A percentile compares a stretch with the other conserved stretches of the same genome.
These are phyloP conservation scores for Calyptomena viridis DNA, from an alignment of 2,113 vertebrate species.

Conservation along the genomic window DNA sequence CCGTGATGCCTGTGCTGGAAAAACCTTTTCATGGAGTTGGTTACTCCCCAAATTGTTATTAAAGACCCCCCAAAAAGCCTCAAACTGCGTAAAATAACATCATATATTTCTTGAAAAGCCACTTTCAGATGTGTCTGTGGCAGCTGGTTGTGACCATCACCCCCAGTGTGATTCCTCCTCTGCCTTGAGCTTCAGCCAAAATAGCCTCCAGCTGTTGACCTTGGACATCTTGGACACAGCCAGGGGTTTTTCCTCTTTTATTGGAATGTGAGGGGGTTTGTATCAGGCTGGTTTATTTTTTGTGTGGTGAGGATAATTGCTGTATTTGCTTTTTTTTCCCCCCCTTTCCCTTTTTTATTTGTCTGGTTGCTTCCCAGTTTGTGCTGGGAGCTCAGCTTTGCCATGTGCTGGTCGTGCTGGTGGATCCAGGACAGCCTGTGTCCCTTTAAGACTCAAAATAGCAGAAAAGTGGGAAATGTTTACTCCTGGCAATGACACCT, in stretches of 20 bases:
- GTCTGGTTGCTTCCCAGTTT: neutral
- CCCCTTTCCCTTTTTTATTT: neutral
- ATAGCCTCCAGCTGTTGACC: neutral
- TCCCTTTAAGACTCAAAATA: neutral
- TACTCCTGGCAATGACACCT: neutral
- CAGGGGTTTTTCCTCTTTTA: neutral
- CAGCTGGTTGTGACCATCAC: neutral
- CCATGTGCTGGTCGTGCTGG: neutral
- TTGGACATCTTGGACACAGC: neutral
- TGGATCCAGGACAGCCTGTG: neutral
- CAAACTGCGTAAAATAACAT: neutral
- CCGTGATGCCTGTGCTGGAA: neutral
- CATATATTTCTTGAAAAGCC: neutral
- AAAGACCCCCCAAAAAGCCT: neutral
- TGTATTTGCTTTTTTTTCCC: neutral
- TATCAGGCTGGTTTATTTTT: neutral
- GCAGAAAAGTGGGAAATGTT: neutral
- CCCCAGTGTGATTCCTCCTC: neutral
- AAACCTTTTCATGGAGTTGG: neutral
- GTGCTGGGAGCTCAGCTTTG: neutral
- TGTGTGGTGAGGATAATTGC: neutral
- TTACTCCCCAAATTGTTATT: neutral
- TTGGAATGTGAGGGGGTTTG: neutral
- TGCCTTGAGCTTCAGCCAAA: neutral
- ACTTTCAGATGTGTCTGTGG: neutral